Evolutionary conservation across 2,797 vertebrate genomes (phyloP).

Genomic region (Acanthornis magna): DNA sequence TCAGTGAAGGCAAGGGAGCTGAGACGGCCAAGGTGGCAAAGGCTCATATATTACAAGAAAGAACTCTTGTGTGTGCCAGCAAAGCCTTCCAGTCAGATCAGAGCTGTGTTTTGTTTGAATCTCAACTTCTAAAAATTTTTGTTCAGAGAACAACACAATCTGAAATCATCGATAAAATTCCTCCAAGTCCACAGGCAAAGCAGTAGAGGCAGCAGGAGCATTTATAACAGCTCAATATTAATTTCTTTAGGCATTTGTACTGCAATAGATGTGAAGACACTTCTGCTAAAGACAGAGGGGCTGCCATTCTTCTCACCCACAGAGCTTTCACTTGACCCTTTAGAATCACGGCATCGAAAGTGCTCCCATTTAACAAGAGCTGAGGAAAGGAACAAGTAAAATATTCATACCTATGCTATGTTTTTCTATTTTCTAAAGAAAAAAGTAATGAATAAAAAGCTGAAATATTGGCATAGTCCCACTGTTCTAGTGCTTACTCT

Average conservation of each 20-base stretch:
- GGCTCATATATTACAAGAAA: not conserved
- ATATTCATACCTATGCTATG: not conserved
- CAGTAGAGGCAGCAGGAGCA: not conserved
- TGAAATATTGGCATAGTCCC: not conserved
- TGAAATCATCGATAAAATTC: not conserved
- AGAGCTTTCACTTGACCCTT: not conserved
- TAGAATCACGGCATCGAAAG: accelerated
- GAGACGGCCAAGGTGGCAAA: not conserved
- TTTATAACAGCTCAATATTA: not conserved
- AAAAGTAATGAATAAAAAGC: not conserved
- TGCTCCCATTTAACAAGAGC: not conserved
- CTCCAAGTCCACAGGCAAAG: not conserved
- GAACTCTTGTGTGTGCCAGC: not conserved
- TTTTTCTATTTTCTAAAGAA: not conserved
- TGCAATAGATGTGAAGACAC: not conserved
- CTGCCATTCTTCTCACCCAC: not conserved
- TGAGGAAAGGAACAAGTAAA: not conserved
- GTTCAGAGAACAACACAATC: not conserved
- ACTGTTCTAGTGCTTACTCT: not conserved
- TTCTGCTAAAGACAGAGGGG: not conserved
- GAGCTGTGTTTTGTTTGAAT: not conserved
- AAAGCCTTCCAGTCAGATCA: not conserved
- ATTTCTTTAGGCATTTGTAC: not conserved
- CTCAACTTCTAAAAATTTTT: not conserved
- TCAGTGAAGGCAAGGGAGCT: not conserved